Evolutionary conservation across 2,888 invertebrate species (phyloP), one percentile per base, ranked within the genome.

Genomic region (Brenthis hecate): DNA sequence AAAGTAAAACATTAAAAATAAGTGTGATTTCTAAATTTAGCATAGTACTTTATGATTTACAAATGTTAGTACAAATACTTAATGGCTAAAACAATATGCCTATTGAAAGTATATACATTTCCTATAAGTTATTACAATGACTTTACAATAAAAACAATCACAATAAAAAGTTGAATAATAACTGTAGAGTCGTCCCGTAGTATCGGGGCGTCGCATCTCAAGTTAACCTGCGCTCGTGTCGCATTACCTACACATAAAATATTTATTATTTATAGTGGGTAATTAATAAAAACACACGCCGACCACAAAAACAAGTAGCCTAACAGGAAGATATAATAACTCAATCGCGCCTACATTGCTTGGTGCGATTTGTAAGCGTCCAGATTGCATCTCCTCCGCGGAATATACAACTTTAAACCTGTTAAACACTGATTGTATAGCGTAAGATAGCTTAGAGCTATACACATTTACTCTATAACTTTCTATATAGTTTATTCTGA

Each of bases 291-390:
- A 91, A 91, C 91, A 91, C 86, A 87, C 87, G 82, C 88, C 85
- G 87, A 87, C 85, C 78, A 90, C 86, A 92, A 91, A 91, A 92
- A 92, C 92, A 91, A 92, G 92, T 91, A 90, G 90, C 91, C 81
- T 78, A 87, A 89, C 90, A 91, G 92, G 92, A 92, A 91, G 89
- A 86, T 88, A 88, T 91, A 92, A 93, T 93, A 93, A 93, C 92
- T 93, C 93, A 93, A 93, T 93, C 88, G 92, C 87, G 79, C 84
- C 83, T 81, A 82, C 86, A 79, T 82, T 79, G 83, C 82, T 80
- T 80, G 82, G 79, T 83, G 83, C 92, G 85, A 93, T 93, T 93
- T 91, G 92, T 93, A 83, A 85, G 83, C 85, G 91, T 88, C 90
- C 75, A 84, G 93, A 93, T 93, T 87, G 83, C 87, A 93, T 93